Evolutionary conservation across 2,888 invertebrate genomes (phyloP), one percentile per base, ranked within the genome.

Genomic region (Lasioglossum malachurum): DNA sequence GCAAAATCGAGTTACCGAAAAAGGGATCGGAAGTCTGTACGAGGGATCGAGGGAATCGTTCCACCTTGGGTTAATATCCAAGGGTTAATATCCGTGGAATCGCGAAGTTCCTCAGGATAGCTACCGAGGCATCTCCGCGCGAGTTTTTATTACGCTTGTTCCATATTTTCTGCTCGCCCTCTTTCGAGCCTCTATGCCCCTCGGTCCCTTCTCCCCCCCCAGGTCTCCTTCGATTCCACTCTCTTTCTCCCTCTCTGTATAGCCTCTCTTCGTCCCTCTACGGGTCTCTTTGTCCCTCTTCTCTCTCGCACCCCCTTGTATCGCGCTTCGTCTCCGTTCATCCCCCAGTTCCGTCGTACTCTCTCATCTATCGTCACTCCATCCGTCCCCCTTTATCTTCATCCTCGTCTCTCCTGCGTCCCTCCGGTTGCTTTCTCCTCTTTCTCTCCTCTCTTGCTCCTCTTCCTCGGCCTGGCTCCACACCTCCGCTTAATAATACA

Each of bases 401-500:
- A 44, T 41, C 60, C 71, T 57, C 77, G 53, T 73, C 85, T 57
- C 72, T 82, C 31, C n/a, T 41, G 38, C 67, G 35, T 19, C 73
- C 64, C 78, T 57, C 75, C 78, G 72, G 49, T 44, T 80, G 75
- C 75, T 84, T 44, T 67, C 80, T 67, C 74, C 69, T 72, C 69
- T 72, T 46, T 67, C 53, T 72, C 72, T 69, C 87, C 79, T 64
- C 75, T 46, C 69, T 83, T 82, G 14, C 79, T 67, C 74, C 69
- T 69, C 72, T 72, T 53, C 75, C 64, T 69, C 72, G 78, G 78
- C 88, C 84, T 88, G 71, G 88, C 90, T 92, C 92, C 91, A 92
- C 93, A 92, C 93, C 93, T 92, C 90, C 92, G 92, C 90, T 93
- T 92, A 93, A 93, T 93, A 93, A 92, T 93, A 93, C 93, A 93